Base-by-base conservation (phyloP, 1,140 invertebrate genomes). In the Pemphigus obesinymphae region DNA sequence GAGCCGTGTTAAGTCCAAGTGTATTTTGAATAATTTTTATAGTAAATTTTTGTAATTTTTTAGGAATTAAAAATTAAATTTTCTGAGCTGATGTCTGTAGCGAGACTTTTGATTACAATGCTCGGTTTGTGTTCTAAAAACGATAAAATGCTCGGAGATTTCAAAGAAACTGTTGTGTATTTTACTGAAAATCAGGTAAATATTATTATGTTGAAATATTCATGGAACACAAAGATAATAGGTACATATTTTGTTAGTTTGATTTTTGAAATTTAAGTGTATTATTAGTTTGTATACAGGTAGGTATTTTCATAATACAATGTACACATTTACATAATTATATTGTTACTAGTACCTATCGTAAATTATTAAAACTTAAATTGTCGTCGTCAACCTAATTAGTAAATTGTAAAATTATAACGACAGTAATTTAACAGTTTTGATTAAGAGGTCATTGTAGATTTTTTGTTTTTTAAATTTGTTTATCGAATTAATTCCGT, bases 31-130 rank as follows among this genome's bases (percentile, higher is more conserved):
- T 4, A 37, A 40, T 68, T 23, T 29, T 61, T 6, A n/a, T n/a
- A n/a, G n/a, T n/a, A n/a, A n/a, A n/a, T n/a, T n/a, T 63, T 55
- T 17, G 5, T 37, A 40, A 45, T 43, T 63, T 70, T 70, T 0
- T 43, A 80, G 76, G 76, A 63, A n/a, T 40, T 80, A 10, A 80
- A 63, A 63, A 37, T 45, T 2, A 80, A 80, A 63, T 58, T 55
- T 58, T 63, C 55, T 6, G n/a, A 80, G 8, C 26, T 80, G n/a
- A 43, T 43, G 1, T 80, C 76, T 29, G 0, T 80, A 34, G 26
- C 55, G 8, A 80, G 76, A n/a, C 40, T 80, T 29, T 63, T 80
- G 37, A 17, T 80, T 0, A 43, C 34, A 5, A 80, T 80, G 53
- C 17, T 80, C 3, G 17, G 53, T 2, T 10, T 80, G 55, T 80